Base-by-base conservation (phyloP, 2,797 vertebrate species). In the Hypotaenidia okinawae region DNA sequence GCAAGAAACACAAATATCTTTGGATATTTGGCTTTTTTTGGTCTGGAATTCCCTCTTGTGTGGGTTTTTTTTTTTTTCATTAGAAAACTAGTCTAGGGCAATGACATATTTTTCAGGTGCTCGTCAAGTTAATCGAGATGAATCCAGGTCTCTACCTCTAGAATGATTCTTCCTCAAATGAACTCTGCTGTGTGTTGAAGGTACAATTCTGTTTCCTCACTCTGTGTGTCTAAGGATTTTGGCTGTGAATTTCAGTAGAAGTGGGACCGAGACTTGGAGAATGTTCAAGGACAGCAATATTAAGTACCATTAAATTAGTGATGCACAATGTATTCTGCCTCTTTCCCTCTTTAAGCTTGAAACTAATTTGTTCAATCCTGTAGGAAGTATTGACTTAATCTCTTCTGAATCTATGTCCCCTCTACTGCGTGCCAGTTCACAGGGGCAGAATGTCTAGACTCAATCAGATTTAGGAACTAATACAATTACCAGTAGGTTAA, bases 401-500 rank as follows among this genome's bases (percentile, higher is more conserved):
- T 83, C 41, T 85, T 96, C 73, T 83, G 85, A 94, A 73, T 89
- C 51, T 80, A 1, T 62, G 49, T 55, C 32, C 62, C 59, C 24
- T 22, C 61, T 78, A 33, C 62, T 41, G 18, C 57, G 69, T 82
- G 47, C 67, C 28, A 62, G 51, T 74, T 93, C 54, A 49, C 39
- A 30, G 66, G 55, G 47, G 19, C 70, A 89, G 77, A 76, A 79
- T 58, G 54, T 79, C 37, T 70, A 68, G 62, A 55, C 78, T 78
- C 84, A 85, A 85, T 89, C 75, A 92, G 89, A 91, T 91, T 95
- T 94, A 95, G 55, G 82, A 89, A 75, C 51, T 92, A 94, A 95
- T 89, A 76, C 75, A 93, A 59, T 94, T 96, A 87, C 14, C 30
- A 67, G 35, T 37, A 52, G 51, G 69, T 74, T 83, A 84, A 93